Conservation (phyloP, 2,888 invertebrate genomes). For the Drosophila pseudotakahashii region DNA sequence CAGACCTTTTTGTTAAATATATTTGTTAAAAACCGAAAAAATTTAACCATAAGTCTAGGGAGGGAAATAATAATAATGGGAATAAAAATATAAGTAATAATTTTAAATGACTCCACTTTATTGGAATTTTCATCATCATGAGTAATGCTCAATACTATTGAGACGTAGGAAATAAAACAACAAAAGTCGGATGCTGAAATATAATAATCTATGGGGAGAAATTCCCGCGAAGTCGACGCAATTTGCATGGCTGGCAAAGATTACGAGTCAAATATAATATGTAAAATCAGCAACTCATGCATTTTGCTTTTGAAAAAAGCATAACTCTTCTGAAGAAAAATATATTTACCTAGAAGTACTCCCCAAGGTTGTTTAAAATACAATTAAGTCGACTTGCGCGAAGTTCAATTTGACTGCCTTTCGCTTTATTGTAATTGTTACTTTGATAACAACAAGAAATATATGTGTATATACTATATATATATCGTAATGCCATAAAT, state of each 20-base stretch:
- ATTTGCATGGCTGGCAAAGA: background rate
- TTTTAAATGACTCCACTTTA: no score
- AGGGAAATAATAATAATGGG: background rate
- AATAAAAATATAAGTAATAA: no score
- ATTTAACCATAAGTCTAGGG: no score
- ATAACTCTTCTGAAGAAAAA: background rate
- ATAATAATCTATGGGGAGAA: background rate
- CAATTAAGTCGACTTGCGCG: background rate
- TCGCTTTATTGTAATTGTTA: conserved; percentile 62
- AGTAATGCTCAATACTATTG: no score
- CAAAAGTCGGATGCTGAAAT: background rate
- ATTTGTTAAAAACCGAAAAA: background rate
- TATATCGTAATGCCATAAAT: conserved; percentile 53
- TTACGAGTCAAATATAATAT: background rate
- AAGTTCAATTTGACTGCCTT: conserved; percentile 9
- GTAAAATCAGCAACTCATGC: background rate
- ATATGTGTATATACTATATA: conserved; percentile 22
- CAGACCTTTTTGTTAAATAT: background rate
- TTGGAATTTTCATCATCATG: no score
- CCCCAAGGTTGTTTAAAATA: background rate
- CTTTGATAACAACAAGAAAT: conserved; percentile 38
- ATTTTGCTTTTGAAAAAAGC: background rate
- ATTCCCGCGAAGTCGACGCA: background rate
- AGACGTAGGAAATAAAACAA: no score
- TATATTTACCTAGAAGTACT: background rate